These are phyloP conservation scores for Altica lythri DNA, from an alignment of 2,888 invertebrate species.

Conservation along the genomic window DNA sequence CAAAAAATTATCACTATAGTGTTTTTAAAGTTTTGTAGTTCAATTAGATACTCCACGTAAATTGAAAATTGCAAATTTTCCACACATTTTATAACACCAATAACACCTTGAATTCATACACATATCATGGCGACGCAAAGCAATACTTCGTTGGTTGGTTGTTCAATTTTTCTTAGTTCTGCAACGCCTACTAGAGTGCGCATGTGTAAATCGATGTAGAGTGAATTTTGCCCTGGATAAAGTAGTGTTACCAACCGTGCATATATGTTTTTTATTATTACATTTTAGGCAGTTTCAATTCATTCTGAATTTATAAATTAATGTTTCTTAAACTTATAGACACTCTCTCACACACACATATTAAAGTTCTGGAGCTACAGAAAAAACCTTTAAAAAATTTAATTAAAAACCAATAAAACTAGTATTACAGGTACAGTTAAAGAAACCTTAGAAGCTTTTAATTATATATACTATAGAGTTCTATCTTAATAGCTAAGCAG, in stretches of 20 bases:
- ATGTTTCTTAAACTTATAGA: too few relatives aligned
- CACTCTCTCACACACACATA: too few relatives aligned
- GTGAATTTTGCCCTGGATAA: conserved; percentile 14
- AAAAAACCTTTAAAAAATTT: too few relatives aligned
- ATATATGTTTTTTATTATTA: background rate
- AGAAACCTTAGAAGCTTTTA: too few relatives aligned
- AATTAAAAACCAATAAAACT: too few relatives aligned
- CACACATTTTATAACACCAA: conserved; percentile 58
- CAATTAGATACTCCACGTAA: conserved; percentile 63
- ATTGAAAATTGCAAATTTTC: conserved; percentile 59
- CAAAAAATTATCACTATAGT: conserved; percentile 57
- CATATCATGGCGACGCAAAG: conserved; percentile 60
- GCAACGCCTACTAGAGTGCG: conserved; percentile 22
- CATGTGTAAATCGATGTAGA: conserved; percentile 22
- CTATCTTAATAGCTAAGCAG: too few relatives aligned
- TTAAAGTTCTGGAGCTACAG: too few relatives aligned
- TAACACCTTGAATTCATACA: conserved; percentile 57
- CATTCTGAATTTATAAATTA: too few relatives aligned
- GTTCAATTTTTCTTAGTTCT: conserved; percentile 20
- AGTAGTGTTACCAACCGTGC: conserved; percentile 6
- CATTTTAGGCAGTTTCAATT: too few relatives aligned
- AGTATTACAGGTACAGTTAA: too few relatives aligned
- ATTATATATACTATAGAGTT: too few relatives aligned
- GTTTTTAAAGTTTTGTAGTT: conserved; percentile 56
- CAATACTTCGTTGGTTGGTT: conserved; percentile 30